Evolutionary conservation across 2,113 vertebrate genomes (phyloP), one percentile per base, ranked within the genome.

Genomic region (Menura novaehollandiae): DNA sequence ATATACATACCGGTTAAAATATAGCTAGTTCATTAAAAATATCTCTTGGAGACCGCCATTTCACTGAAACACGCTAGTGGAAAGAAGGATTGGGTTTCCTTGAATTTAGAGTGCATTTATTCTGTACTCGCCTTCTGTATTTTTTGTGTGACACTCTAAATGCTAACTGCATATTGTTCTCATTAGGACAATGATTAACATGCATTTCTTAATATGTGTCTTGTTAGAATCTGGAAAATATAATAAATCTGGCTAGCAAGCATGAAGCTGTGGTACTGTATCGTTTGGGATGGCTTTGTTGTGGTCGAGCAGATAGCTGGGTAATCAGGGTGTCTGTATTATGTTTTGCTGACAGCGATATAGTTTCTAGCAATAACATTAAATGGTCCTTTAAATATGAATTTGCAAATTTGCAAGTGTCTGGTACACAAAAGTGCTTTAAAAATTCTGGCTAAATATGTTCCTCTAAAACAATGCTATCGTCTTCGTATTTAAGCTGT

Each of bases 151-250:
- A 64, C 83, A 91, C 33, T n/a, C 19, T 52, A 78, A 93, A 85
- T 83, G 59, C 69, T 51, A 85, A 88, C 66, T 89, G 69, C 67
- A 76, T 86, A 73, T 88, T 96, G 62, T 93, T 97, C 96, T 95
- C 74, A 79, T 95, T 92, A 95, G 27, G 92, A 51, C 73, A 92
- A 60, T 64, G 86, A 89, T 96, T 93, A 93, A 82, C 69, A 77
- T 41, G 51, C 55, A 89, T 90, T 95, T 96, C 95, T 87, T 76
- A 88, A 28, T 94, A 88, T 74, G 64, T 93, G 82, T 95, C 67
- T 90, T 95, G 51, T 85, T 86, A 74, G 85, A 95, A 80, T 39
- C 81, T 96, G 85, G 86, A 88, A 96, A 91, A 90, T 56, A 46
- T 62, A 94, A 88, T 81, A 62, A 92, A 94, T 43, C 71, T 92